These are phyloP conservation scores for Brienomyrus longianalis DNA, from an alignment of 2,113 vertebrate genomes.

Conservation along the genomic window DNA sequence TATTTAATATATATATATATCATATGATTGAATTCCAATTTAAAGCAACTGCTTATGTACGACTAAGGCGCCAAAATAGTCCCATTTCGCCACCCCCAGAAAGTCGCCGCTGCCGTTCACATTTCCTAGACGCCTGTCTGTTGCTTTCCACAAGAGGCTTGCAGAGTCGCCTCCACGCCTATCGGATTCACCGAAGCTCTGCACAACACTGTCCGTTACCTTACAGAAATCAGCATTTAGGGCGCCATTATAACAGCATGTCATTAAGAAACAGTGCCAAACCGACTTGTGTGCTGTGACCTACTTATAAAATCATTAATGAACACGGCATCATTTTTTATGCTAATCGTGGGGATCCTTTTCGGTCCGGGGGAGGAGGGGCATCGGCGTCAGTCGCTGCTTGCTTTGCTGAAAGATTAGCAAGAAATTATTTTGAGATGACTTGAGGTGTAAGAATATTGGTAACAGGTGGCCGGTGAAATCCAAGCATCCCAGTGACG, in stretches of 20 bases:
- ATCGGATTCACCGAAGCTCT: not conserved
- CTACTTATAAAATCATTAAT: slow-evolving; percentile 55
- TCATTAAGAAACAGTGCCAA: slow-evolving; percentile 55
- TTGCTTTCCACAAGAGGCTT: not conserved
- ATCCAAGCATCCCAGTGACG: slow-evolving; percentile 14
- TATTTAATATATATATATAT: not conserved
- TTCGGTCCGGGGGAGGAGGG: slow-evolving; percentile 40
- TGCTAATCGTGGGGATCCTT: slow-evolving; percentile 58
- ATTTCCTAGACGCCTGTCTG: not conserved
- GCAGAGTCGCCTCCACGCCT: not conserved
- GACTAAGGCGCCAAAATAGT: not conserved
- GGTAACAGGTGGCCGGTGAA: slow-evolving; percentile 54
- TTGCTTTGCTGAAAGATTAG: slow-evolving; percentile 44
- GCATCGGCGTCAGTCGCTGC: slow-evolving; percentile 40
- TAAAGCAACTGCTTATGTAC: not conserved
- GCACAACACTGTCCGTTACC: not conserved
- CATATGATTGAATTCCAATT: not conserved
- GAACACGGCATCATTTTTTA: slow-evolving; percentile 65
- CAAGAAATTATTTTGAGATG: slow-evolving; percentile 59
- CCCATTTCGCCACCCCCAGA: not conserved
- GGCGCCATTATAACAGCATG: slow-evolving; percentile 38
- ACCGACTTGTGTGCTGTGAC: slow-evolving; percentile 49
- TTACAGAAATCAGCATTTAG: not conserved
- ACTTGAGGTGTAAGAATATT: slow-evolving; percentile 51
- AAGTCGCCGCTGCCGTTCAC: not conserved